Base-by-base conservation (phyloP, 2,113 vertebrate genomes). In the Baryphthengus martii region DNA sequence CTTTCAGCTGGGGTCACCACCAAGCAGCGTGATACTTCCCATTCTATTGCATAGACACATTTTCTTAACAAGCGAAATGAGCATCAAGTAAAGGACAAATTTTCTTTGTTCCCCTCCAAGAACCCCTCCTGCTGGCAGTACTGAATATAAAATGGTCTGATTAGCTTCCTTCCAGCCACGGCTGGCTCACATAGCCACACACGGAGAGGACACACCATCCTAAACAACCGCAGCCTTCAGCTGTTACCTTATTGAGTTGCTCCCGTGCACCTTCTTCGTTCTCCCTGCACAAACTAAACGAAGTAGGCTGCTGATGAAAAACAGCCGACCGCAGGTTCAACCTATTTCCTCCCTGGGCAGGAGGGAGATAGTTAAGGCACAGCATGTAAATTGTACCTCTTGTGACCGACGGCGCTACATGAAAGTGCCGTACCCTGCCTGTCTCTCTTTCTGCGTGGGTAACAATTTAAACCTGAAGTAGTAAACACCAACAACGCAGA, bases 391-490 rank as follows among this genome's bases (percentile, higher is more conserved):
- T 40, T 52, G 3, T 45, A 4, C 5, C 45, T 94, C 45, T 84
- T 58, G 81, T 35, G 58, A 89, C 82, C 42, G 83, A 97, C 90
- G 73, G 68, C 10, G 0, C 44, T 62, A 91, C 83, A 88, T 29
- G 37, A 95, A 93, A 56, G 56, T 85, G 72, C 71, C 90, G 47
- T 37, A 68, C 31, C 5, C 15, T 33, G 72, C 73, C 42, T 74
- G n/a, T 40, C 44, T 56, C 79, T 68, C 72, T 47, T 88, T 88
- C 85, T 79, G 94, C 40, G 58, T 56, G 70, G 89, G 63, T 84
- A 97, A 96, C 94, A 96, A 98, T 98, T 92, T 97, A 97, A 97
- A 97, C 97, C 91, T 89, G 97, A 97, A 98, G 97, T 73, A 94
- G 93, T 80, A 89, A 53, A 96, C 75, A 92, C 25, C 74, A 96